A percentile compares a stretch with the other conserved stretches of the same genome.
phyloP scores from a whole-genome alignment of 2,797 vertebrate species.

The Molothrus aeneus region DNA sequence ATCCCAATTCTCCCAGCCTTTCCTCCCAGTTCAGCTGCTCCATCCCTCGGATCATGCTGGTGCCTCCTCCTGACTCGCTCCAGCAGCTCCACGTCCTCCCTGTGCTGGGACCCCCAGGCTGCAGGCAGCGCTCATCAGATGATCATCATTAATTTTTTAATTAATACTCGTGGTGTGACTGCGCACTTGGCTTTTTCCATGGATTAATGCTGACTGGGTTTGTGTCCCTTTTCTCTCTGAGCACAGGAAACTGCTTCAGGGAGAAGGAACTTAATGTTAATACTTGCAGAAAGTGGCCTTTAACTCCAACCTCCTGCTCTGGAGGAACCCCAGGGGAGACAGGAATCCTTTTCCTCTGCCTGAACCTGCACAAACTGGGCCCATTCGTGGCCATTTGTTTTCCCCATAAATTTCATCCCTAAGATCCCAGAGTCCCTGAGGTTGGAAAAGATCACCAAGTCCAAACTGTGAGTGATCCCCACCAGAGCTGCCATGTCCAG shows the following conservation, averaged over 20 bases:
- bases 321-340: neutral
- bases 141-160: neutral
- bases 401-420: neutral
- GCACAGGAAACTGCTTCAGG: neutral
- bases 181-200: neutral
- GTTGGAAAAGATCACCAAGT: neutral
- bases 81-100: neutral
- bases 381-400: rapidly evolving
- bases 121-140: neutral
- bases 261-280: neutral
- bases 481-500: neutral
- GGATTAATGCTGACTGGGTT: neutral
- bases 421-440: neutral
- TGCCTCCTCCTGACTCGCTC: neutral
- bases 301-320: neutral
- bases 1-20: neutral
- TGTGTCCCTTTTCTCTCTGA: neutral
- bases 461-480: neutral
- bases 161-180: neutral
- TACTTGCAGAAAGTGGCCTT: constrained; percentile 32
- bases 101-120: neutral
- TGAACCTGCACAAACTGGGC: neutral
- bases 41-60: neutral
- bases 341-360: neutral
- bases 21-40: neutral